A percentile compares a stretch with the other conserved stretches of the same genome.
These are phyloP conservation scores for Megatriorchis doriae DNA, from an alignment of 2,113 vertebrate species.

Conservation along the genomic window DNA sequence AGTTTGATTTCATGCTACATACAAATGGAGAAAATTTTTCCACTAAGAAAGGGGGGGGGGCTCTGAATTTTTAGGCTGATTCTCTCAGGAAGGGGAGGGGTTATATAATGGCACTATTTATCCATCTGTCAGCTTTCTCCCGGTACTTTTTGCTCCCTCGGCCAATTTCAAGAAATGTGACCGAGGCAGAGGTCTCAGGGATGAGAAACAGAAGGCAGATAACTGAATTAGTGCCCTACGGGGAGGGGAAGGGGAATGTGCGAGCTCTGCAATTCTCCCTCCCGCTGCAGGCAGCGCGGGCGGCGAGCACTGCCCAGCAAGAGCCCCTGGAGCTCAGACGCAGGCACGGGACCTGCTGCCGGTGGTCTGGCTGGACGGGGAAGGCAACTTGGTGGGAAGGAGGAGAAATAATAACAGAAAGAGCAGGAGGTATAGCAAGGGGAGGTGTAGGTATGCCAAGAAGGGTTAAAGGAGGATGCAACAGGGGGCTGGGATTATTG, in stretches of 20 bases:
- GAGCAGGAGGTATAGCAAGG: not conserved
- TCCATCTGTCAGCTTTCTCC: not conserved
- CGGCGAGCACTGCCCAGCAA: not conserved
- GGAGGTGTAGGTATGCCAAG: not conserved
- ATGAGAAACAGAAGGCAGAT: not conserved
- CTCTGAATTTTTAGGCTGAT: not conserved
- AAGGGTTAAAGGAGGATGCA: not conserved
- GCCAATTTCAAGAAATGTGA: not conserved
- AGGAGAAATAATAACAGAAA: not conserved
- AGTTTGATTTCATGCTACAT: not conserved
- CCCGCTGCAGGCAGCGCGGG: not conserved
- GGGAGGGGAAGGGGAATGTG: not conserved
- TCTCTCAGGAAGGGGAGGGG: not conserved
- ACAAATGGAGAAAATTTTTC: not conserved
- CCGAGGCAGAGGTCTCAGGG: not conserved
- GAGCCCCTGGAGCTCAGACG: accelerated
- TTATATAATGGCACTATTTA: not conserved
- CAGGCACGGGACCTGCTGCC: accelerated
- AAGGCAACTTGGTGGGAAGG: not conserved
- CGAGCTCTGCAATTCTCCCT: not conserved
- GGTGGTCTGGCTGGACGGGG: accelerated
- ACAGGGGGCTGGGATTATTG: not conserved
- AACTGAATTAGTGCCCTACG: not conserved
- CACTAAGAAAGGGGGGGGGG: not conserved
- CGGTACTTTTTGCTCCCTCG: not conserved